Percentiles rank a stretch among this genome's conserved stretches.
These are phyloP conservation scores for Ellobium chinense DNA, from an alignment of 2,888 invertebrate species.

Conservation along the genomic window DNA sequence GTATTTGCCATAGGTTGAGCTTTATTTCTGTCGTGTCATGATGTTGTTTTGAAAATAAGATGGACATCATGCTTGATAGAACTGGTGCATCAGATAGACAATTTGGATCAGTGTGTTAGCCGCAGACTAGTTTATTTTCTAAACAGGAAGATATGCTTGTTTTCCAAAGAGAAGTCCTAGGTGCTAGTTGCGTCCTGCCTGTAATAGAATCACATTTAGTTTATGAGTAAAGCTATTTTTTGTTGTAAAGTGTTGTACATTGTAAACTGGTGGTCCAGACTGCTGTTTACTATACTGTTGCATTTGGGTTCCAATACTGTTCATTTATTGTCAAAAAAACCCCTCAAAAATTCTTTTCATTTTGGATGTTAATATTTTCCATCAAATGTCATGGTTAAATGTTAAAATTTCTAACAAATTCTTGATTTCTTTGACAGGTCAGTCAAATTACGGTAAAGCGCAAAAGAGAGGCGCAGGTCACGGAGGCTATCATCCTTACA, in stretches of 20 bases:
- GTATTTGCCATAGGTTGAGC: no score
- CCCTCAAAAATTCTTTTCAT: background rate
- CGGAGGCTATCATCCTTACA: slow-evolving; percentile 71
- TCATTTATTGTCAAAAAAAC: background rate
- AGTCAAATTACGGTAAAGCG: slow-evolving; percentile 68
- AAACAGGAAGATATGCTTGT: background rate
- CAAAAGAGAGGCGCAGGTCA: slow-evolving; percentile 65
- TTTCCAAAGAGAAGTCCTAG: background rate
- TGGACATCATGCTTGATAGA: slow-evolving; percentile 1
- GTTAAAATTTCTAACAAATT: slow-evolving; percentile 37
- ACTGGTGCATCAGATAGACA: background rate
- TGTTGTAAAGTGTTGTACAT: slow-evolving; percentile 18
- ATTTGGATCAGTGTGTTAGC: no score
- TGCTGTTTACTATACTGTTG: no score
- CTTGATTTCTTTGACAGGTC: slow-evolving; percentile 51
- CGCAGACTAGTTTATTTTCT: no score
- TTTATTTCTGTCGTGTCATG: background rate
- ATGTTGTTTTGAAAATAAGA: background rate
- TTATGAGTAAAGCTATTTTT: background rate
- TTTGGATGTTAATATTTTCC: slow-evolving; percentile 29
- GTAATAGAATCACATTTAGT: slow-evolving; percentile 38
- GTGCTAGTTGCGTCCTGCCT: slow-evolving; percentile 43
- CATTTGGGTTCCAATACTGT: background rate
- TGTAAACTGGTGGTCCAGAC: background rate
- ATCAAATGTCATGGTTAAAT: slow-evolving; percentile 30